phyloP scores from a whole-genome alignment of 2,113 vertebrate species.

The Panthera tigris region DNA sequence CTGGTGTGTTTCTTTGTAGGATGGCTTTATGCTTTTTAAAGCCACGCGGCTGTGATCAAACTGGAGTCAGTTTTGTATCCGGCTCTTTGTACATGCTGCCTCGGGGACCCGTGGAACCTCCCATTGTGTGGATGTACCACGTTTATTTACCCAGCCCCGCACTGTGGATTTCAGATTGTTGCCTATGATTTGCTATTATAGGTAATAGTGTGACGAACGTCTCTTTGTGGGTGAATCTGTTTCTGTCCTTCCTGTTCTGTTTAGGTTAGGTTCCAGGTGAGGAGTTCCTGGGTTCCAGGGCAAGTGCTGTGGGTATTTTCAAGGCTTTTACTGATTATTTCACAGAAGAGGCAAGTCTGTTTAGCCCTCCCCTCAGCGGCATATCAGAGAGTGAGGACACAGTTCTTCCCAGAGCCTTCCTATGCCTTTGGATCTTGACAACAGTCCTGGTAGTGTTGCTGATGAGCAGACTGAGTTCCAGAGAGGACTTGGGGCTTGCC shows the following conservation, averaged over 20 bases:
- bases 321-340: background rate
- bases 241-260: background rate
- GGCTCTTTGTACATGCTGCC: background rate
- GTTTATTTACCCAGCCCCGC: background rate
- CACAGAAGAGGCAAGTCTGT: background rate
- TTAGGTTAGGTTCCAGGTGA: background rate
- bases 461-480: background rate
- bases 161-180: no score
- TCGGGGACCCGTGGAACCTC: background rate
- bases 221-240: background rate
- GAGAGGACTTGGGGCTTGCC: accelerated
- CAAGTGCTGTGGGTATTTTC: background rate
- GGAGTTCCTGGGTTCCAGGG: background rate
- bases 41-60: background rate
- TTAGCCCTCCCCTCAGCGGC: no score
- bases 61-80: background rate
- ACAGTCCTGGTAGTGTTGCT: background rate
- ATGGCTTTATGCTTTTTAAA: background rate
- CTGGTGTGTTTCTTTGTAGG: background rate
- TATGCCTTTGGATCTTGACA: background rate
- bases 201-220: no score
- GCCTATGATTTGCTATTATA: background rate
- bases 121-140: accelerated
- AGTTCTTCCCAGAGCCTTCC: background rate
- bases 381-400: background rate